Conservation (phyloP, 2,797 vertebrate species). For the Kryptopterus vitreolus region DNA sequence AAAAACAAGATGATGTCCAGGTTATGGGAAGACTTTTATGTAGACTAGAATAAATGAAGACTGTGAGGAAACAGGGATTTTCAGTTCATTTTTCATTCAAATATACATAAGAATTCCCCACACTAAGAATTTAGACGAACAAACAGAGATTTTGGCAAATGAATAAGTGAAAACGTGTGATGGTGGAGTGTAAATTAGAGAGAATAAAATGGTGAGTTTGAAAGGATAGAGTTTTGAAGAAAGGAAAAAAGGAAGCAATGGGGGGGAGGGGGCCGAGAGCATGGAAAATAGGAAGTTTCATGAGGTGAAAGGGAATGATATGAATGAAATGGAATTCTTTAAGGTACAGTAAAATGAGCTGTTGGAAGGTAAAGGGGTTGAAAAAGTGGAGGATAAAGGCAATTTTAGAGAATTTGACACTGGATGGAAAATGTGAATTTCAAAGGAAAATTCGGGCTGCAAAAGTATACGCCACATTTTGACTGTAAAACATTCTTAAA, state of each 20-base stretch:
- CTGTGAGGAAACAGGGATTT: neutral
- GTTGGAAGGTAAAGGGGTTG: neutral
- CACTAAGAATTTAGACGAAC: neutral
- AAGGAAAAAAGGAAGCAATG: no score
- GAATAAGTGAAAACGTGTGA: neutral
- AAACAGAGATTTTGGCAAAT: neutral
- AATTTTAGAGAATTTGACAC: no score
- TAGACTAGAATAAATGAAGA: neutral
- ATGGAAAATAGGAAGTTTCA: neutral
- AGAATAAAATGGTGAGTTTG: neutral
- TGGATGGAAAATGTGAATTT: neutral
- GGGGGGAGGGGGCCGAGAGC: neutral
- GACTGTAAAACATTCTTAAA: no score
- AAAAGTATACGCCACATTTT: neutral
- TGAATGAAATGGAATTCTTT: neutral
- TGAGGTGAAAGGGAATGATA: neutral
- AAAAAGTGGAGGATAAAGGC: neutral
- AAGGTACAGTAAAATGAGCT: neutral
- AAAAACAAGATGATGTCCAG: neutral
- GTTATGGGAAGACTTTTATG: no score
- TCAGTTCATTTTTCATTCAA: no score
- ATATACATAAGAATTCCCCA: no score
- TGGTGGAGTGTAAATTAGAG: neutral
- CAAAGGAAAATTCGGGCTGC: neutral
- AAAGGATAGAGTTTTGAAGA: neutral